Conservation (phyloP, 2,113 vertebrate genomes). For the Nothoprocta perdicaria region DNA sequence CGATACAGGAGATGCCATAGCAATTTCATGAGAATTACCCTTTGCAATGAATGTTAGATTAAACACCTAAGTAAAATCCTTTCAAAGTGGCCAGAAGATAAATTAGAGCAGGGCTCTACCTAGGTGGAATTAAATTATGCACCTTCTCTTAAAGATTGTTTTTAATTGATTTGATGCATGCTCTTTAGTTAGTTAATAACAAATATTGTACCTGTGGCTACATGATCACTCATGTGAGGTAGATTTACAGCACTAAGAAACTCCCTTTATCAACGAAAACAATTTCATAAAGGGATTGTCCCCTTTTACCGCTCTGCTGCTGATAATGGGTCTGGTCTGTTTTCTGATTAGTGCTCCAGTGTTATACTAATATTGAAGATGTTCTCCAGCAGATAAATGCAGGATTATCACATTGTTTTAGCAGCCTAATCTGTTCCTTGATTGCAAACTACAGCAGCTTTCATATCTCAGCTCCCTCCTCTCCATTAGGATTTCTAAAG, state of each 20-base stretch:
- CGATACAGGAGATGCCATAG: slow-evolving; percentile 69
- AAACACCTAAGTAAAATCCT: slow-evolving; percentile 75
- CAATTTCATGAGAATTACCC: slow-evolving; percentile 78
- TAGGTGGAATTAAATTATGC: slow-evolving; percentile 75
- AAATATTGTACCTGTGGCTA: slow-evolving; percentile 68
- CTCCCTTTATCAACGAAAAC: slow-evolving; percentile 70
- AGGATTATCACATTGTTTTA: slow-evolving; percentile 45
- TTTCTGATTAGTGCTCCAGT: slow-evolving; percentile 75
- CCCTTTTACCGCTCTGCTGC: slow-evolving; percentile 60
- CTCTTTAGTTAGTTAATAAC: slow-evolving; percentile 78
- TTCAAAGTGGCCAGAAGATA: slow-evolving; percentile 75
- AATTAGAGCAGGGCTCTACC: slow-evolving; percentile 70
- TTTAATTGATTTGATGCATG: slow-evolving; percentile 81
- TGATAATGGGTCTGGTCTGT: slow-evolving; percentile 72
- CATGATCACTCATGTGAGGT: slow-evolving; percentile 71
- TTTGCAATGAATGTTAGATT: slow-evolving; percentile 79
- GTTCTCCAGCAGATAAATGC: slow-evolving; percentile 51
- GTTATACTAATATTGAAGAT: slow-evolving; percentile 28
- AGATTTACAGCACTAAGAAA: slow-evolving; percentile 71
- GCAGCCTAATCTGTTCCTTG: slow-evolving; percentile 26
- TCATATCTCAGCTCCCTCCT: neutral
- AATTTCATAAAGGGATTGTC: slow-evolving; percentile 75
- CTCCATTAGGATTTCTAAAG: neutral
- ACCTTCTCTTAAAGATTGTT: slow-evolving; percentile 77
- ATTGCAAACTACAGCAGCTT: neutral